These are phyloP conservation scores for Conchocele bisecta DNA, from an alignment of 2,888 invertebrate genomes.

Conservation along the genomic window DNA sequence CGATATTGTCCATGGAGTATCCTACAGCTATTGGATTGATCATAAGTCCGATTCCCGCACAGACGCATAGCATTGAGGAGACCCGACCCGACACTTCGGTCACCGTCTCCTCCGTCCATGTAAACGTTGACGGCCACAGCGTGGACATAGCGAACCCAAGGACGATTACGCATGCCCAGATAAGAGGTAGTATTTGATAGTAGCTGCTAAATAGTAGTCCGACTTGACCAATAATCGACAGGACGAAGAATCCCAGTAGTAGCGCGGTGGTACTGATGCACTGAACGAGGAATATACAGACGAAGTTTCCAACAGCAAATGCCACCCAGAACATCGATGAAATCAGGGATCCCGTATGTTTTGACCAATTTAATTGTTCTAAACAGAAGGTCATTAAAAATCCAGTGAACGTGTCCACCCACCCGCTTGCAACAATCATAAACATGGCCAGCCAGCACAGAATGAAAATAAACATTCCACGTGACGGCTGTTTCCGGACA, in stretches of 20 bases:
- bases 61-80: constrained; percentile 49
- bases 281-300: constrained; percentile 38
- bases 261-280: constrained; percentile 37
- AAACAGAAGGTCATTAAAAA: constrained; percentile 42
- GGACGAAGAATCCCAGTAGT: constrained; percentile 26
- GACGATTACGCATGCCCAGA: constrained; percentile 50
- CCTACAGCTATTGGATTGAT: constrained; percentile 58
- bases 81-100: constrained; percentile 51
- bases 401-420: constrained; percentile 39
- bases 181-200: constrained; percentile 24
- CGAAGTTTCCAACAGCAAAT: constrained; percentile 37
- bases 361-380: constrained; percentile 25
- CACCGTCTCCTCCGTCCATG: constrained; percentile 59
- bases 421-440: constrained; percentile 30
- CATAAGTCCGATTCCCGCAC: constrained; percentile 49
- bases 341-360: constrained; percentile 17
- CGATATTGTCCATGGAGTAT: constrained; percentile 54
- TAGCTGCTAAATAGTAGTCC: constrained; percentile 43
- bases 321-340: constrained; percentile 31
- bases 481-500: not conserved
- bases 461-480: not conserved
- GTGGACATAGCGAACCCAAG: constrained; percentile 53
- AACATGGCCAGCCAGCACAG: not conserved
- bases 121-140: constrained; percentile 52
- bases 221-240: constrained; percentile 16